Conservation (phyloP, 1,140 invertebrate species). For the Euwallacea similis region DNA sequence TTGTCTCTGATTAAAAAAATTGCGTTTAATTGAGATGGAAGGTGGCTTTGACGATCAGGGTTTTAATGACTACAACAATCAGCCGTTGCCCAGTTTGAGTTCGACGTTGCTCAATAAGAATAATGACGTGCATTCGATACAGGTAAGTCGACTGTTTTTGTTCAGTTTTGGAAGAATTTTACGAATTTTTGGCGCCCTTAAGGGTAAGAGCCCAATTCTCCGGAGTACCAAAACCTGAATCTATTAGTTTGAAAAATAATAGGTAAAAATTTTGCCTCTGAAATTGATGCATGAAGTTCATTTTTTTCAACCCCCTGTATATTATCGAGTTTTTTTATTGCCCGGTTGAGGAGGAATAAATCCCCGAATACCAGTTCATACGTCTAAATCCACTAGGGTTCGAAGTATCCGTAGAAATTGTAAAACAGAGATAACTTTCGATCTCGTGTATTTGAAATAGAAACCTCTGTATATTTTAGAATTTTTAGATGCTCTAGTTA, state of each 20-base stretch:
- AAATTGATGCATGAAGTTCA: no score
- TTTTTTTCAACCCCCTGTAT: no score
- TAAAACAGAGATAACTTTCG: no score
- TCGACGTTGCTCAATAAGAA: slow-evolving; percentile 52
- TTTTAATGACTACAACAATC: slow-evolving; percentile 71
- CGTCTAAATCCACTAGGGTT: no score
- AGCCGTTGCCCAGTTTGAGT: slow-evolving; percentile 58
- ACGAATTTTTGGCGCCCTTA: neutral
- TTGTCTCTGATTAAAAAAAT: slow-evolving; percentile 45
- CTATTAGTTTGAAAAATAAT: neutral
- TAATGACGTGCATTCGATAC: slow-evolving; percentile 63
- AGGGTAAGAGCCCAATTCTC: neutral
- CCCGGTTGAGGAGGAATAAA: no score
- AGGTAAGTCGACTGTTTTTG: slow-evolving; percentile 44
- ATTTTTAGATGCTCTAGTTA: no score
- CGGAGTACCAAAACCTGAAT: neutral
- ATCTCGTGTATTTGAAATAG: no score
- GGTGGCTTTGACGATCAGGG: slow-evolving; percentile 75
- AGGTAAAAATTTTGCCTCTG: neutral
- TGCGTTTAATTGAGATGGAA: slow-evolving; percentile 61
- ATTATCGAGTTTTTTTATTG: no score
- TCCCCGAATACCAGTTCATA: no score
- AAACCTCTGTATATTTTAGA: no score
- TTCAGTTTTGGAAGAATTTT: neutral
- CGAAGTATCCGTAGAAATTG: no score